Conservation (phyloP, 2,888 invertebrate genomes). For the Tetanocera ferruginea region DNA sequence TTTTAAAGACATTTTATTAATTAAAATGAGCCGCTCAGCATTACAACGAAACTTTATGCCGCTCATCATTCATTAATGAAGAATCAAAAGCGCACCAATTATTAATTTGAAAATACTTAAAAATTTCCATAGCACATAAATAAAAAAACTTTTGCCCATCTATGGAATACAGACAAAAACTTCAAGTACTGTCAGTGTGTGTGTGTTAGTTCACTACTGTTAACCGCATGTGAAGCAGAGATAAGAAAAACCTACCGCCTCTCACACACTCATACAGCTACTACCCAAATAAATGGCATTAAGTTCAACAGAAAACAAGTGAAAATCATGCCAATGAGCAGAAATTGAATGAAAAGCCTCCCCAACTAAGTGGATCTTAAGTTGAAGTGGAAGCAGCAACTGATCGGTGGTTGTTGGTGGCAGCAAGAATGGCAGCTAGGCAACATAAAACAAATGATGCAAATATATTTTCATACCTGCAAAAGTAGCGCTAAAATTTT, state of each 20-base stretch:
- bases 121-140: neutral
- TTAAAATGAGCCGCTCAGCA: neutral
- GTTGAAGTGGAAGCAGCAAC: neutral
- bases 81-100: neutral
- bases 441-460: constrained; percentile 61
- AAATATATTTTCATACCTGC: constrained; percentile 57
- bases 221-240: constrained; percentile 57
- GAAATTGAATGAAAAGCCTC: constrained; percentile 41
- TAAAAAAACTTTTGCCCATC: neutral
- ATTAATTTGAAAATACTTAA: neutral
- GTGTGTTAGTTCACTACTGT: neutral
- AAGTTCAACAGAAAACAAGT: constrained; percentile 1
- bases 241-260: constrained; percentile 55
- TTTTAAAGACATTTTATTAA: no score
- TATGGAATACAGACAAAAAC: neutral
- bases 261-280: constrained; percentile 7
- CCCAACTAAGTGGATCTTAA: constrained; percentile 19
- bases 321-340: constrained; percentile 33
- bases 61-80: neutral
- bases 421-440: constrained; percentile 15
- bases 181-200: neutral
- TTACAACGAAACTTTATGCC: neutral
- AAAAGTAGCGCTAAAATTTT: constrained; percentile 42
- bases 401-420: neutral
- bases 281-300: neutral